These are phyloP conservation scores for Boloria euphrosyne DNA, from an alignment of 2,888 invertebrate species.

Conservation along the genomic window DNA sequence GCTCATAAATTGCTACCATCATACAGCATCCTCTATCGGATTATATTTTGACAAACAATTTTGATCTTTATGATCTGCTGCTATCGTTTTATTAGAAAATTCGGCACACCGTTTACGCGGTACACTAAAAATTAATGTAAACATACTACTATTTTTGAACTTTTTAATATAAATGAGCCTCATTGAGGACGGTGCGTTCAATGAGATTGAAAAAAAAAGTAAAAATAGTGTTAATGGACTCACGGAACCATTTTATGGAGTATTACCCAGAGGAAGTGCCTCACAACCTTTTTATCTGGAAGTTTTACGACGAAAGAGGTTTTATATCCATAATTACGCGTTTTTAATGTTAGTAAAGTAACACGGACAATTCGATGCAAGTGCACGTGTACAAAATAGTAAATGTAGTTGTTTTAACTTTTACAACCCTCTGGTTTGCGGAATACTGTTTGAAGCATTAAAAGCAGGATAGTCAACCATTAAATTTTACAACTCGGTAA, in stretches of 20 bases:
- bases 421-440: constrained; percentile 28
- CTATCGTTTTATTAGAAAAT: constrained; percentile 52
- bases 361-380: constrained; percentile 65
- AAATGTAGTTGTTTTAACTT: constrained; percentile 34
- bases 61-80: constrained; percentile 51
- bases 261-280: constrained; percentile 71
- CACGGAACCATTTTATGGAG: constrained; percentile 71
- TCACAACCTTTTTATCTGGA: constrained; percentile 74
- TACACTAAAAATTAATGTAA: constrained; percentile 72
- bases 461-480: constrained; percentile 19
- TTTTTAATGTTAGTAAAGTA: constrained; percentile 63
- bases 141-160: constrained; percentile 70
- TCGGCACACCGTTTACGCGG: constrained; percentile 72
- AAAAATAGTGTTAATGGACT: constrained; percentile 76
- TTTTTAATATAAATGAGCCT: constrained; percentile 70
- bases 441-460: constrained; percentile 23
- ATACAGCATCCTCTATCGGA: constrained; percentile 41
- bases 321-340: constrained; percentile 79
- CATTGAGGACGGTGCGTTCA: constrained; percentile 78
- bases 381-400: constrained; percentile 47
- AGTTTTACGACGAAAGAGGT: constrained; percentile 74
- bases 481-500: constrained; percentile 25
- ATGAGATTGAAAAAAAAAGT: constrained; percentile 67
- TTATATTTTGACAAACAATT: constrained; percentile 50
- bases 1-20: constrained; percentile 54